Evolutionary conservation across 2,113 vertebrate genomes (phyloP).

Genomic region (Chionomys nivalis): DNA sequence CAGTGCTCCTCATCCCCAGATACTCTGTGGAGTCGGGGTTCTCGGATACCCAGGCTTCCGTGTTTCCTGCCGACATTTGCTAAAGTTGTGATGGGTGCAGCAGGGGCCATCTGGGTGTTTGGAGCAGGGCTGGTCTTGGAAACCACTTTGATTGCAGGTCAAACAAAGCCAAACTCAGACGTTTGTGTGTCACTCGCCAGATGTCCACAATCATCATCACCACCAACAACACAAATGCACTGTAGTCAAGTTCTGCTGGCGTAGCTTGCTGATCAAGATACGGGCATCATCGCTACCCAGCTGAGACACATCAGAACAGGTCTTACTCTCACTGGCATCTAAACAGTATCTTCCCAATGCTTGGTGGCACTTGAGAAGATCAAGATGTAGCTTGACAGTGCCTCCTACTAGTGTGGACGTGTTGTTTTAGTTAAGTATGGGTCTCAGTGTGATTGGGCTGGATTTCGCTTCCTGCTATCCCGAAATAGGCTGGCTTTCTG

Average conservation of each 20-base stretch:
- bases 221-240: not conserved
- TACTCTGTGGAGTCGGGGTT: not conserved
- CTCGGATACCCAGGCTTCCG: not conserved
- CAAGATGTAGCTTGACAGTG: not conserved
- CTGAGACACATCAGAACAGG: not conserved
- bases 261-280: not conserved
- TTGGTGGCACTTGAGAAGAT: not conserved
- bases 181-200: not conserved
- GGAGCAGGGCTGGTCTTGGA: no score
- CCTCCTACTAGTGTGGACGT: slow-evolving; percentile 40
- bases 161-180: not conserved
- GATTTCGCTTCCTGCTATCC: slow-evolving; percentile 76
- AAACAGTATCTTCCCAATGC: not conserved
- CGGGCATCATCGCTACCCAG: not conserved
- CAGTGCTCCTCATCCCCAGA: not conserved
- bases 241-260: not conserved
- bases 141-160: not conserved
- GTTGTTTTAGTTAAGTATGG: slow-evolving; percentile 58
- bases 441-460: slow-evolving; percentile 52
- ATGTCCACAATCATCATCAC: not conserved
- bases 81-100: not conserved
- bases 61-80: not conserved
- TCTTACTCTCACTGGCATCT: not conserved
- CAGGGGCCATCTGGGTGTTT: no score
- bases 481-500: slow-evolving; percentile 71